Percentiles rank a stretch among this genome's conserved stretches.
These are phyloP conservation scores for Caenorhabditis parvicauda DNA, from an alignment of 2,888 invertebrate species.

Conservation along the genomic window DNA sequence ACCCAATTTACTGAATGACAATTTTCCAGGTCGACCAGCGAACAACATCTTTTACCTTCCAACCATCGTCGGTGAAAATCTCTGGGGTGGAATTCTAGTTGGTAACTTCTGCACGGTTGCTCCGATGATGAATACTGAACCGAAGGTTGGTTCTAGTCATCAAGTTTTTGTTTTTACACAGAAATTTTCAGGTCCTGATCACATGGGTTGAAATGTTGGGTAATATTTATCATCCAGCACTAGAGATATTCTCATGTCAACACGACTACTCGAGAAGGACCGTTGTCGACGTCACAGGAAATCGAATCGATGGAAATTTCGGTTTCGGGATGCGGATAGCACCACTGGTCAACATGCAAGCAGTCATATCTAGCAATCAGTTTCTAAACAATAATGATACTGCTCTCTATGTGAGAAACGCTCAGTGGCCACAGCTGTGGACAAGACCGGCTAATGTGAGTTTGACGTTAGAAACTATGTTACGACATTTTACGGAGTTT, in stretches of 20 bases:
- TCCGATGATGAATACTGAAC: conserved; percentile 24
- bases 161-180: neutral
- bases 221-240: conserved; percentile 60
- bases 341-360: conserved; percentile 59
- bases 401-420: conserved; percentile 55
- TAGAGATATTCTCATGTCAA: conserved; percentile 60
- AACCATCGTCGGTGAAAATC: conserved; percentile 81
- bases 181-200: conserved; percentile 38
- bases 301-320: conserved; percentile 39
- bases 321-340: conserved; percentile 55
- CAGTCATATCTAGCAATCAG: conserved; percentile 52
- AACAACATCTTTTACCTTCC: conserved; percentile 60
- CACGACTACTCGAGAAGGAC: conserved; percentile 17
- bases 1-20: neutral
- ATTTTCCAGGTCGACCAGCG: conserved; percentile 51
- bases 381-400: conserved; percentile 59
- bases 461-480: too few species aligned
- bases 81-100: conserved; percentile 82
- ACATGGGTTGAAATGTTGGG: conserved; percentile 58
- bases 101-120: conserved; percentile 79
- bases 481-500: too few species aligned
- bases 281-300: conserved; percentile 51
- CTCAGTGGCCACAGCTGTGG: conserved; percentile 48
- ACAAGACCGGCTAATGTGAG: conserved; percentile 45
- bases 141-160: conserved; percentile 23